phyloP scores from a whole-genome alignment of 2,113 vertebrate genomes.

The Tachuris rubrigastra region DNA sequence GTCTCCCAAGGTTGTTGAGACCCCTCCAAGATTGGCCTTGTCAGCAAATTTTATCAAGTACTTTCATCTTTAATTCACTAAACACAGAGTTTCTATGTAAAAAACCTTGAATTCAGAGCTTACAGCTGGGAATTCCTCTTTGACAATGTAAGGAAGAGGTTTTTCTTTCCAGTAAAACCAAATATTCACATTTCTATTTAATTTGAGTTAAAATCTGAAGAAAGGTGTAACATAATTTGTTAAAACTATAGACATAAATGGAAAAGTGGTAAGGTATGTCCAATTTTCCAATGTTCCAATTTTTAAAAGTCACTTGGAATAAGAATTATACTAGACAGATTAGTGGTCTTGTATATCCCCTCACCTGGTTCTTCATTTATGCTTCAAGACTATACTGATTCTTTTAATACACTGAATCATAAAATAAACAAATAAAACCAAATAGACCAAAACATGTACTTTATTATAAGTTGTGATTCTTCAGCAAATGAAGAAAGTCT shows the following conservation, averaged over 20 bases:
- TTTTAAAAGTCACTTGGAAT: not conserved
- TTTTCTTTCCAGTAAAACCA: not conserved
- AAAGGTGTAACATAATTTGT: not conserved
- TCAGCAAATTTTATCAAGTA: not conserved
- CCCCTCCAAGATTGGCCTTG: not conserved
- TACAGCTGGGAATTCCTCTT: not conserved
- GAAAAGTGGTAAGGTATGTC: not conserved
- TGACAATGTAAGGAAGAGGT: not conserved
- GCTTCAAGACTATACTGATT: not conserved
- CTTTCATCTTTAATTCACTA: not conserved
- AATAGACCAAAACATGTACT: not conserved
- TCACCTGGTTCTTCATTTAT: not conserved
- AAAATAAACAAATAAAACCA: not conserved
- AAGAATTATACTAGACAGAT: not conserved
- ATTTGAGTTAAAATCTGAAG: not conserved
- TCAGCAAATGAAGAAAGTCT: not conserved
- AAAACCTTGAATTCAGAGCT: not conserved
- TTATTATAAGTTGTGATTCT: not conserved
- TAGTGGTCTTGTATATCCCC: not conserved
- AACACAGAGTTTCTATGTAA: not conserved
- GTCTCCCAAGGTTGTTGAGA: not conserved
- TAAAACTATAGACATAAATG: not conserved
- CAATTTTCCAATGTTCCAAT: not conserved
- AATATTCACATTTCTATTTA: not conserved
- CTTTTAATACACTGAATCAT: not conserved